Evolutionary conservation across 2,888 invertebrate species (phyloP).

Genomic region (Agonopterix arenella): DNA sequence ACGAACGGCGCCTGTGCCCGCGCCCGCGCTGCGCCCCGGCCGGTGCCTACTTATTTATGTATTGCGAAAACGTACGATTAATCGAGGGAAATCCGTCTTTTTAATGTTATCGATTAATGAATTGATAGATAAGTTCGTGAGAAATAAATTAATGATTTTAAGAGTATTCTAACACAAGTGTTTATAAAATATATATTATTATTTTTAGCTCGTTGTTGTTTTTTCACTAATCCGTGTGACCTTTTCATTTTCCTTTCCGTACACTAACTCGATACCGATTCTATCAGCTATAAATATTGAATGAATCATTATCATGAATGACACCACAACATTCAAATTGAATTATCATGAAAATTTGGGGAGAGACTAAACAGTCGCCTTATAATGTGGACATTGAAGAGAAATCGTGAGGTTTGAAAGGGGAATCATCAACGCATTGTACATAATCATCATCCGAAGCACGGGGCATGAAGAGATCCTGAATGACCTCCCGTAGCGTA

Average conservation of each 20-base stretch:
- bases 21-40: neutral
- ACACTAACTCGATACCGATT: slow-evolving; percentile 49
- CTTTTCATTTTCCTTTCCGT: slow-evolving; percentile 33
- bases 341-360: slow-evolving; percentile 12
- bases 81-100: slow-evolving; percentile 60
- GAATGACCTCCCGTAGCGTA: slow-evolving; percentile 34
- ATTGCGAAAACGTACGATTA: slow-evolving; percentile 35
- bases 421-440: slow-evolving; percentile 22
- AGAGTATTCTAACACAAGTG: slow-evolving; percentile 77
- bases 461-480: slow-evolving; percentile 46
- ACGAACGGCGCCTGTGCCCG: too few species aligned
- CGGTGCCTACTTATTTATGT: slow-evolving; percentile 15
- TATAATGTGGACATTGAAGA: neutral
- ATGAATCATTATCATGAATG: slow-evolving; percentile 4
- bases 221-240: slow-evolving; percentile 65
- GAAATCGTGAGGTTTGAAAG: slow-evolving; percentile 8
- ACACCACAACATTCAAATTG: neutral
- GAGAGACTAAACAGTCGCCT: slow-evolving; percentile 18
- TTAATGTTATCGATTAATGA: slow-evolving; percentile 67
- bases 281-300: slow-evolving; percentile 62
- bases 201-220: slow-evolving; percentile 68
- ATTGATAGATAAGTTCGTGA: slow-evolving; percentile 73
- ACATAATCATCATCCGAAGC: slow-evolving; percentile 45
- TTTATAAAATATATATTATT: slow-evolving; percentile 78
- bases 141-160: slow-evolving; percentile 75